Conservation (phyloP, 2,888 invertebrate genomes). For the Formica aserva region DNA sequence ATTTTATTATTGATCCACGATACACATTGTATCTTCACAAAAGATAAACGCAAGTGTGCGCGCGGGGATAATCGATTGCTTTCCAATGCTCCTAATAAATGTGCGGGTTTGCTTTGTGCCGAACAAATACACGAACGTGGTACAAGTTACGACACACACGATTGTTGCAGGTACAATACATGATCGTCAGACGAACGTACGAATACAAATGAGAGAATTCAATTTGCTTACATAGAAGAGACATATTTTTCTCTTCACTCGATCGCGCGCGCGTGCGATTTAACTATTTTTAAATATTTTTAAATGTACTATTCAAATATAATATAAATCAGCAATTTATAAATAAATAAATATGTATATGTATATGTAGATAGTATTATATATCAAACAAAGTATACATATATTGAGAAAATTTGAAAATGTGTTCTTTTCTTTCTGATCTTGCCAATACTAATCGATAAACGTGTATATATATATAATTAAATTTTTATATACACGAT, state of each 20-base stretch:
- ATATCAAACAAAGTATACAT: not conserved
- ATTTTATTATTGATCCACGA: constrained; percentile 45
- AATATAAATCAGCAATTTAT: not conserved
- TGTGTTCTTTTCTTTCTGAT: not conserved
- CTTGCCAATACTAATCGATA: constrained; percentile 26
- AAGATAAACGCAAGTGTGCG: constrained; percentile 52
- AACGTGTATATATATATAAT: not conserved
- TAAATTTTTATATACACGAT: not conserved
- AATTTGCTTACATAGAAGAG: constrained; percentile 35
- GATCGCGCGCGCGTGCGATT: not conserved
- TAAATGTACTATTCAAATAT: not conserved
- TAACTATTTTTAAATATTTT: constrained; percentile 5
- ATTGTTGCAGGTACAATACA: constrained; percentile 44
- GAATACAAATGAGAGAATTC: constrained; percentile 34
- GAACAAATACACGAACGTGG: constrained; percentile 48
- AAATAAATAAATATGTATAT: not conserved
- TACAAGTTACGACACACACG: constrained; percentile 43
- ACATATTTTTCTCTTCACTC: not conserved
- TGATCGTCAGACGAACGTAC: constrained; percentile 41
- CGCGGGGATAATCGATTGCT: constrained; percentile 52
- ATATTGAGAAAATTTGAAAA: not conserved
- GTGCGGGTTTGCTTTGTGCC: constrained; percentile 46
- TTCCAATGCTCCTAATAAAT: constrained; percentile 50
- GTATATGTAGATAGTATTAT: not conserved
- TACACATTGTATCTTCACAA: constrained; percentile 37